Evolutionary conservation across 2,113 vertebrate genomes (phyloP).

Genomic region (Alosa alosa): DNA sequence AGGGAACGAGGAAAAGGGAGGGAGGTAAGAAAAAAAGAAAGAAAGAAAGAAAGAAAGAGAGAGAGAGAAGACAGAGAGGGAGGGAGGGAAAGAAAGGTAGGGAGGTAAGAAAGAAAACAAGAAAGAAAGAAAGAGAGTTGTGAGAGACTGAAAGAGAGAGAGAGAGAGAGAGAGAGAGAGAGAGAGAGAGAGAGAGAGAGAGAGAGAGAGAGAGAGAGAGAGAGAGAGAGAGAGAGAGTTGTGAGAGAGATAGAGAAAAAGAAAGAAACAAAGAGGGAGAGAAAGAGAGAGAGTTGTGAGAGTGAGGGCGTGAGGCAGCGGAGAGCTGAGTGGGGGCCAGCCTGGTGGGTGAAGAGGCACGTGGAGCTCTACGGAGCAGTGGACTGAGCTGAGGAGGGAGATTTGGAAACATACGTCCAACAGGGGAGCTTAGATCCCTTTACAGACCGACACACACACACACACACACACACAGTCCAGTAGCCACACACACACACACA

Average conservation of each 20-base stretch:
- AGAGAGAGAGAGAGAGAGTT: background rate
- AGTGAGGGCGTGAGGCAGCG: background rate
- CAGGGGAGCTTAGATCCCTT: background rate
- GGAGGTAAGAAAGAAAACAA: background rate
- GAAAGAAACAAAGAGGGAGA: background rate
- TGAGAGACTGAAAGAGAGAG: background rate
- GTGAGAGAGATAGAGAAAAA: background rate
- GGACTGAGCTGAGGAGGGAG: background rate
- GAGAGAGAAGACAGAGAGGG: background rate
- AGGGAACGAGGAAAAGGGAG: background rate
- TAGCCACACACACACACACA: background rate
- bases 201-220: background rate
- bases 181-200: background rate
- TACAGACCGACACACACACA: background rate
- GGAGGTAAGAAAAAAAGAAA: conserved; percentile 8
- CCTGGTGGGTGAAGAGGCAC: background rate
- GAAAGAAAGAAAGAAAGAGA: background rate
- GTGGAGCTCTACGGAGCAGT: background rate
- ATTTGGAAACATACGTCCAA: background rate
- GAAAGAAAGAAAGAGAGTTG: background rate
- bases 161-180: too few species aligned
- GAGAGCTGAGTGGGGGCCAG: background rate
- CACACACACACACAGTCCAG: conserved; percentile 24
- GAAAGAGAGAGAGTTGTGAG: background rate
- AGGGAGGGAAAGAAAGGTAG: background rate